Evolutionary conservation across 2,797 vertebrate species (phyloP), one percentile per base, ranked within the genome.

Genomic region (Manis javanica): DNA sequence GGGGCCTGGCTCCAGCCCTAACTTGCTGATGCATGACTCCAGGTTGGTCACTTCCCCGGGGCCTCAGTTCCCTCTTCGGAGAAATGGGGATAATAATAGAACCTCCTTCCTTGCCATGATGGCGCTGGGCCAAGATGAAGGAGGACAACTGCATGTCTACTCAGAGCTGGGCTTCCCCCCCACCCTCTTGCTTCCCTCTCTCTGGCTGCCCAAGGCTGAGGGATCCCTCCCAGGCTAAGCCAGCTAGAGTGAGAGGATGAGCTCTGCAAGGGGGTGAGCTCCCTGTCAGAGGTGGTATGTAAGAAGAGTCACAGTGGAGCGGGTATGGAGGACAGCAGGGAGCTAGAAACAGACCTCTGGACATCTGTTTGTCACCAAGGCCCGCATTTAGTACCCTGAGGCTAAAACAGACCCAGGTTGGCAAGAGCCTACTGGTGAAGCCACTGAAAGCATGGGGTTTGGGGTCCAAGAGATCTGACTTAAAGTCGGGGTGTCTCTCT

Each of bases 1-100:
- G n/a, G 66, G 83, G 89, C 61, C 95, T 83, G 14, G 91, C 64
- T 91, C 86, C 7, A n/a, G 14, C 78, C 63, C 57, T n/a, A 57
- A 63, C 24, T 51, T 61, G 51, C 69, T 66, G 82, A 86, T 74
- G n/a, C 16, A 12, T 66, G 88, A 96, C 34, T 37, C 51, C 1
- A 0, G 64, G 53, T 55, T 24, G 69, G 55, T 81, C 81, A 53
- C 94, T 96, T 97, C 86, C 96, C 61, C 64, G 53, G 78, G 91
- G 93, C 93, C 97, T 97, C 95, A 96, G 95, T 97, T n/a, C 46
- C 95, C 95, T 94, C 93, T 83, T 94, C 95, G 84, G 94, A 95
- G 51, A 97, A 98, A 64, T 96, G 94, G 97, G 95, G 87, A 77
- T 95, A 94, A 97, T 69, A 95, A 97, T 94, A 97, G 96, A 94